Evolutionary conservation across 2,888 invertebrate species (phyloP), one percentile per base, ranked within the genome.

Genomic region (Cloeon dipterum): DNA sequence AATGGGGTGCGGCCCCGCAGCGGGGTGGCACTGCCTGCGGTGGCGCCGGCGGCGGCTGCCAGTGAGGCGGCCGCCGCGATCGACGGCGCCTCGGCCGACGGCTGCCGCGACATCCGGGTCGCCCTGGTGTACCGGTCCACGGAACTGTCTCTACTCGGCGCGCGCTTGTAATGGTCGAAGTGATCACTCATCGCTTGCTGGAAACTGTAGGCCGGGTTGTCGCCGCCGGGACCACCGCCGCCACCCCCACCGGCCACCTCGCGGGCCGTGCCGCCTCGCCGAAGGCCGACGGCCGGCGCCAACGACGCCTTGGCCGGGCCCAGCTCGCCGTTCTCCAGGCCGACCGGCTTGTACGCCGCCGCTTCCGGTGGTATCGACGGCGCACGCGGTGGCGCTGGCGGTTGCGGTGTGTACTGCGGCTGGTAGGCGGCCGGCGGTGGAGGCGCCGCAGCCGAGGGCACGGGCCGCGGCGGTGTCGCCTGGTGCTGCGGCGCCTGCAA

Each of bases 131-230:
- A 81, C 42, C 78, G 67, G 59, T 85, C 85, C 33, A 82, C 78
- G 46, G 83, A 83, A 41, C 77, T 74, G 53, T 85, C 83, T 52
- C 85, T 65, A 60, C 85, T 85, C 1, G 85, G 83, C 37, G 86
- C 83, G 53, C 82, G 66, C 57, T 85, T 83, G 57, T 93, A 93
- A 53, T 93, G 91, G 57, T 91, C 91, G 53, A 88, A 85, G 51
- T 85, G 82, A 56, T 88, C 86, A 51, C 82, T 82, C 46, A 81
- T 77, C 10, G 78, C 66, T 41, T 56, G 54, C 44, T 56, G 53
- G 46, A 51, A 52, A 40, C 47, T 48, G 43, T 49, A 51, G 20
- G 48, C 44, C 57, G 61, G 41, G 64, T 68, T 52, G 55, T 70
- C 53, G 10, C 29, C 36, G 25, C 29, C 36, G 11, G 21, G 32